Evolutionary conservation across 2,888 invertebrate genomes (phyloP), one percentile per base, ranked within the genome.

Genomic region (Liodrosophila aerea): DNA sequence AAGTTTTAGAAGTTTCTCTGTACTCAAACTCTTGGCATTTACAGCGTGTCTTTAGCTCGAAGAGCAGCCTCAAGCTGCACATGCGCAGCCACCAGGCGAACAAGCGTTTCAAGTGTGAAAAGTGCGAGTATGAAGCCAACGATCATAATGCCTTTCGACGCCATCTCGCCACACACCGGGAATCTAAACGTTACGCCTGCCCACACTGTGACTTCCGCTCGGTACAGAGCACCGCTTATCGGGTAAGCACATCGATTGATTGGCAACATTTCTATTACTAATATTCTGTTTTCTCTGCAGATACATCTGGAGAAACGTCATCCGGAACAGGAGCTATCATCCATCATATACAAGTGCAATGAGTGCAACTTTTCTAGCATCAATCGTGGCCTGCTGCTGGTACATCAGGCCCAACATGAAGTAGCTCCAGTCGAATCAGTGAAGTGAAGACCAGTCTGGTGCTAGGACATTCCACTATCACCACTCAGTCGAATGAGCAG

Each of bases 141-240:
- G 96, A 96, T 87, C 96, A 96, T 89, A 96, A 96, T 88, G 93
- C 96, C 0, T 91, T 96, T 69, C 91, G 96, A 16, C 92, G 96
- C 1, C 97, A 97, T 89, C 94, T 94, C 77, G 88, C 85, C 77
- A 91, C 93, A 8, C 96, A 97, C 88, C 92, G 94, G 4, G 95
- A 95, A 11, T 92, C 93, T 44, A 93, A 93, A 76, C 93, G 93
- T 0, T 97, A 97, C 89, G 93, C 93, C 72, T 97, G 97, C 86
- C 93, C 93, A 40, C 93, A 93, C 85, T 97, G 97, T 84, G 91
- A 93, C 0, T 96, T 96, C 88, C 93, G 93, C 8, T 93, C 94
- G 75, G 96, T 97, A 71, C 95, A 96, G 88, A 95, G 95, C 52
- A 94, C 94, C 4, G 92, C 94, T 0, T 95, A 94, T 88, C 94